Base-by-base conservation (phyloP, 2,797 vertebrate species). In the Craterocephalus amniculus region DNA sequence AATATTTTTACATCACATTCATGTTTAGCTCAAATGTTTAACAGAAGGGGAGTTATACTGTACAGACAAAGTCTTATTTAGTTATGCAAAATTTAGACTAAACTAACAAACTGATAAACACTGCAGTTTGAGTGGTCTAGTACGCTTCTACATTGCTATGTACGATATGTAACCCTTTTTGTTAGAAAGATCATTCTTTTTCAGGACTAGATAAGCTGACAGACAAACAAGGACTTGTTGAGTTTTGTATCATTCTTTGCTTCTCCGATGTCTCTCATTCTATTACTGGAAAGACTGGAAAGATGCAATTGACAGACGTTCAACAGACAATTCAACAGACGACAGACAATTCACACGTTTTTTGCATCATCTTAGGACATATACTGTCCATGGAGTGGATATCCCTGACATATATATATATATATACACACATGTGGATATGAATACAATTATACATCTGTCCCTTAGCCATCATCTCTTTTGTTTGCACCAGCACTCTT, bases 231-330 rank as follows among this genome's bases (percentile, higher is more conserved):
- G 24, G 24, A 12, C 24, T 13, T 26, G 26, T 43, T 70, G 63
- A 58, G 61, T 35, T 20, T 18, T 61, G 32, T 49, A 40, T 59
- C 13, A 18, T 0, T 20, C 18, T 18, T 43, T 43, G 5, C 55
- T 77, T 80, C 76, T 75, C 74, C 71, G 78, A 85, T 70, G 57
- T 69, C 78, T 77, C 60, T 78, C 71, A 78, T 86, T 72, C 58
- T 80, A 63, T 85, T 83, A 83, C 61, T 61, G 55, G 20, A 79
- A 58, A 57, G 60, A 83, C 61, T 61, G 55, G 20, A 79, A 58
- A 57, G 60, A 74, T 72, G 83, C 72, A 74, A 78, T 70, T 89
- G 79, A 87, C 74, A 87, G 88, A 90, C 80, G 72, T 70, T 74
- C 52, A 65, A 58, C n/a, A n/a, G n/a, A n/a, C n/a, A n/a, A n/a